phyloP scores from a whole-genome alignment of 2,888 invertebrate genomes.

The Drosophila neutralis region DNA sequence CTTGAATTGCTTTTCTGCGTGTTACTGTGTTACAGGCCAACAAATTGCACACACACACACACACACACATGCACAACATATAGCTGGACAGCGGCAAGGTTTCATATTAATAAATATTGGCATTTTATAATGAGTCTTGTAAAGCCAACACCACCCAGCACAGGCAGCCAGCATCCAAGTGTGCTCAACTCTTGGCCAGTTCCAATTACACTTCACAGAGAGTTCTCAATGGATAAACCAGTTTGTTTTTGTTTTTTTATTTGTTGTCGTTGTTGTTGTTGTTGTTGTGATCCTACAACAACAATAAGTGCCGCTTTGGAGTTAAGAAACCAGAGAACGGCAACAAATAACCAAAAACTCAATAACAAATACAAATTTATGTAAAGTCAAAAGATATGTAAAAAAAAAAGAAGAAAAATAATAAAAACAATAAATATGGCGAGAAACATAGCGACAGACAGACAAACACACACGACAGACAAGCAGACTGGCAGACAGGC shows the following conservation, averaged over 20 bases:
- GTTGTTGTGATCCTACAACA: not conserved
- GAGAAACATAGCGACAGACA: conserved; percentile 8
- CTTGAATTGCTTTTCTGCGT: conserved; percentile 23
- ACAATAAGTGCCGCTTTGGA: not conserved
- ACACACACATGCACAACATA: not conserved
- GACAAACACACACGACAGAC: conserved; percentile 2
- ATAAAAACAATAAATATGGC: conserved; percentile 3
- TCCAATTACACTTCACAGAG: conserved; percentile 16
- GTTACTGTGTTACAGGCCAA: conserved; percentile 29
- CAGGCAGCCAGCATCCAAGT: conserved; percentile 17
- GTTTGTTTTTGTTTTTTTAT: conserved; percentile 39
- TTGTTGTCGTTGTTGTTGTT: not conserved
- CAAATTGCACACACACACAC: conserved; percentile 4
- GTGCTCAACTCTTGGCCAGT: conserved; percentile 23
- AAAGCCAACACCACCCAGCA: conserved; percentile 20
- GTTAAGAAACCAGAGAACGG: conserved; percentile 60
- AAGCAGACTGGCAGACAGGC: not conserved
- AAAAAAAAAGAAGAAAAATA: conserved; percentile 7
- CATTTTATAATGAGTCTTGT: conserved; percentile 59
- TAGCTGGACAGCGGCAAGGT: conserved; percentile 58
- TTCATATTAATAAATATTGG: conserved; percentile 71
- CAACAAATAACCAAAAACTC: conserved; percentile 50
- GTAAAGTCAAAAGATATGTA: conserved; percentile 58
- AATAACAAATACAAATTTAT: conserved; percentile 59
- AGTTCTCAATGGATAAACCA: conserved; percentile 51